These are phyloP conservation scores for Drosophila lacteicornis DNA, from an alignment of 1,140 invertebrate genomes.

Conservation along the genomic window DNA sequence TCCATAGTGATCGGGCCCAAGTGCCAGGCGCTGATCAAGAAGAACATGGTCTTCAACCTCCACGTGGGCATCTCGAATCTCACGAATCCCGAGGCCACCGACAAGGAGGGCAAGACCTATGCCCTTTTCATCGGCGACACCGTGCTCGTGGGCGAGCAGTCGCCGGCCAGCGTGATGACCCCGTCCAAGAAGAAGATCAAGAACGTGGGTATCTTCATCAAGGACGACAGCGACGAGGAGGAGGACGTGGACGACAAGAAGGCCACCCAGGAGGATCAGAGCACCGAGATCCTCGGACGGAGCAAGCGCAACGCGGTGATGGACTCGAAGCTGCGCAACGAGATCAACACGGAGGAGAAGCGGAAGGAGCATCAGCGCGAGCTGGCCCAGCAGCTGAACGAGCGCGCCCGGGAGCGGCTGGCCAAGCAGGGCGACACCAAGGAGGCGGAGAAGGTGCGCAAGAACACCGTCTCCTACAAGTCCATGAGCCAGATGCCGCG, in stretches of 20 bases:
- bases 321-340: conserved; percentile 97
- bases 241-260: conserved; percentile 91
- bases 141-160: conserved; percentile 94
- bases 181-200: conserved; percentile 98
- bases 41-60: conserved; percentile 99
- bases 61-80: conserved; percentile 97
- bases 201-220: conserved; percentile 98
- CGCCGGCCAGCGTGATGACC: conserved; percentile 94
- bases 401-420: conserved; percentile 95
- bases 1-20: conserved; percentile 96
- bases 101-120: conserved; percentile 95
- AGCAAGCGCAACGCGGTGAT: conserved; percentile 97
- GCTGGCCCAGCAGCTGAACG: conserved; percentile 95
- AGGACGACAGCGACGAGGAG: conserved; percentile 95
- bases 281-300: conserved; percentile 89
- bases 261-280: conserved; percentile 86
- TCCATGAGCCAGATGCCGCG: conserved; percentile 95
- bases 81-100: conserved; percentile 92
- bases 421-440: conserved; percentile 94
- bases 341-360: conserved; percentile 98
- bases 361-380: conserved; percentile 98
- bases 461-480: conserved; percentile 98
- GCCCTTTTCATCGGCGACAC: conserved; percentile 99
- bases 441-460: conserved; percentile 95
- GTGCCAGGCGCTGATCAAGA: conserved; percentile 91